Base-by-base conservation (phyloP, 1,140 invertebrate species). In the Zaprionus davidi region DNA sequence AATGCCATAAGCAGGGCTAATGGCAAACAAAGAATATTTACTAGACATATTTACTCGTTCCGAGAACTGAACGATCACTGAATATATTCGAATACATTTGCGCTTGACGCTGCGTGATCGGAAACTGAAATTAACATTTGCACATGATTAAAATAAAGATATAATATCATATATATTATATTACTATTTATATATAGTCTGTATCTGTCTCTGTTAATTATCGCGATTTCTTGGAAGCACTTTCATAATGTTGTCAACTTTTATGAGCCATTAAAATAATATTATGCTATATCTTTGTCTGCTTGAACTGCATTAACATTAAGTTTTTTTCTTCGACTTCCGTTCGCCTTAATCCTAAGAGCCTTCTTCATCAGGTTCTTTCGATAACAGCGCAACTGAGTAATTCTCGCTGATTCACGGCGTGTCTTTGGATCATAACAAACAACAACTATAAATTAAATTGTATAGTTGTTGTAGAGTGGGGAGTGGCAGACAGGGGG, bases 21-120 rank as follows among this genome's bases (percentile, higher is more conserved):
- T 73, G 56, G 41, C 38, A 58, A 58, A 67, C 70, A 77, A 77
- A 63, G 41, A 71, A 28, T 28, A 67, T 77, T 71, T 60, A 62
- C 62, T 55, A 66, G 57, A 63, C 22, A 68, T 77, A 68, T 68
- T 73, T 57, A 49, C 53, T 36, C 31, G 26, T 73, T 77, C 63
- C 70, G 20, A 67, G 74, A 77, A 77, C 53, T 68, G 26, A 22
- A 63, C 22, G 46, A 75, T 70, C 62, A 68, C 36, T 28, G 24
- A 38, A 53, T 53, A 38, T 13, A 15, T 17, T 34, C 20, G 44
- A 65, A 55, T 46, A 31, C 17, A 24, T 26, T 55, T 22, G 41
- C 22, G 55, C 2, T 24, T 60, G 28, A 20, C 24, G 22, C 46
- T 24, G 46, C 46, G 13, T 56, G 51, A 13, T 44, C 56, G n/a